Percentiles rank a stretch among this genome's conserved stretches.
These are phyloP conservation scores for Anarsia innoxiella DNA, from an alignment of 2,888 invertebrate species.

Conservation along the genomic window DNA sequence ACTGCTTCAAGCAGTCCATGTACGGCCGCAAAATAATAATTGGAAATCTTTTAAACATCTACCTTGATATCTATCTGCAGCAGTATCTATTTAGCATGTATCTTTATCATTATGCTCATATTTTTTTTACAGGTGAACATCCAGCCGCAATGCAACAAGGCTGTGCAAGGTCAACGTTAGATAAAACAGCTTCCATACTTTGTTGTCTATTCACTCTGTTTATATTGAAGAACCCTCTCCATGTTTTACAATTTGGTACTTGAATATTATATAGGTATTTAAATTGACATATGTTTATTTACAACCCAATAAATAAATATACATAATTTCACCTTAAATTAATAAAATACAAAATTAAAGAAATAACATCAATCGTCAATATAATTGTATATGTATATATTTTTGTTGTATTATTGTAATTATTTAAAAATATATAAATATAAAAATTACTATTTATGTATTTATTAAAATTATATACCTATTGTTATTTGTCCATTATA, in stretches of 20 bases:
- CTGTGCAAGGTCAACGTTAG: constrained; percentile 53
- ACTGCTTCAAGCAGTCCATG: no score
- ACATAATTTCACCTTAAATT: no score
- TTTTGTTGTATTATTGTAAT: neutral
- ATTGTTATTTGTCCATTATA: no score
- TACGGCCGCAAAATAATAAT: no score
- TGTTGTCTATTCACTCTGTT: constrained; percentile 40
- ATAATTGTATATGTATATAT: no score
- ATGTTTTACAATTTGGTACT: constrained; percentile 41
- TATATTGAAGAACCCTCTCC: constrained; percentile 33
- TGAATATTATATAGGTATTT: constrained; percentile 37
- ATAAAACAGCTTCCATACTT: constrained; percentile 42
- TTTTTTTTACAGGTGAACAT: constrained; percentile 51
- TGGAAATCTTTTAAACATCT: no score
- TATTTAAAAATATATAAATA: neutral
- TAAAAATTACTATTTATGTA: neutral
- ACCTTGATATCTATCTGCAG: no score
- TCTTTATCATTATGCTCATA: no score
- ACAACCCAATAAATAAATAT: neutral
- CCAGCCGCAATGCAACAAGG: constrained; percentile 71
- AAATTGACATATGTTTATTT: neutral
- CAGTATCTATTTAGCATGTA: no score
- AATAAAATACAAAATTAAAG: no score
- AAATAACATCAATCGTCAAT: neutral
- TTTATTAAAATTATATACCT: no score